Base-by-base conservation (phyloP, 2,888 invertebrate genomes). In the Zygothrica quintamaculata region DNA sequence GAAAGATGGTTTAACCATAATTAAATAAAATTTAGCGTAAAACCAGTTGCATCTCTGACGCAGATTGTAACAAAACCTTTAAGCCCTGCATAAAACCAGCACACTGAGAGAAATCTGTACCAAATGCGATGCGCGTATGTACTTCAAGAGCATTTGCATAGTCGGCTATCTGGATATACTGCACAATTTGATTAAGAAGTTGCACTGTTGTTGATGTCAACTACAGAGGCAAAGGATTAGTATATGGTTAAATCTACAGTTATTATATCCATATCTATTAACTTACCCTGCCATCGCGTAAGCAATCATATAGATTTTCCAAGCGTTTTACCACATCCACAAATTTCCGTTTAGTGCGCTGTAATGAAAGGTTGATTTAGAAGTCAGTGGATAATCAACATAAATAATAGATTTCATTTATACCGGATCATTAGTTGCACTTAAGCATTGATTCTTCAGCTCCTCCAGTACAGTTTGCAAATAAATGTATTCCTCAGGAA, bases 81-180 rank as follows among this genome's bases (percentile, higher is more conserved):
- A 98, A 93, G 13, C 96, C 97, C 7, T 98, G 98, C 94, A 98
- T 96, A 92, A 98, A 98, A 80, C 94, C 93, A 53, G 97, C 96
- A 67, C 96, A 97, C 90, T 96, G 94, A 8, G 98, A 94, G 92
- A 98, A 98, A 92, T 98, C 98, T 0, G 96, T 93, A 50, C 97
- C 96, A 11, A 95, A 94, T 0, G 97, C 97, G 76, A 98, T 93
- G 84, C 95, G 93, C 0, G 96, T 94, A 77, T 95, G 95, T 31
- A 94, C 91, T 39, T 90, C 90, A 56, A 95, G 91, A n/a, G 95
- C 94, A 74, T 90, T 92, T 29, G 92, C 92, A 90, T 95, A 96
- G 89, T 97, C 95, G 46, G 94, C 95, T 60, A 92, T 92, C 90
- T 94, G 94, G 50, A 95, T 92, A 82, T 92, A 92, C 88, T 94